A percentile compares a stretch with the other conserved stretches of the same genome.
phyloP scores from a whole-genome alignment of 2,797 vertebrate genomes.

The Anguilla obscura region DNA sequence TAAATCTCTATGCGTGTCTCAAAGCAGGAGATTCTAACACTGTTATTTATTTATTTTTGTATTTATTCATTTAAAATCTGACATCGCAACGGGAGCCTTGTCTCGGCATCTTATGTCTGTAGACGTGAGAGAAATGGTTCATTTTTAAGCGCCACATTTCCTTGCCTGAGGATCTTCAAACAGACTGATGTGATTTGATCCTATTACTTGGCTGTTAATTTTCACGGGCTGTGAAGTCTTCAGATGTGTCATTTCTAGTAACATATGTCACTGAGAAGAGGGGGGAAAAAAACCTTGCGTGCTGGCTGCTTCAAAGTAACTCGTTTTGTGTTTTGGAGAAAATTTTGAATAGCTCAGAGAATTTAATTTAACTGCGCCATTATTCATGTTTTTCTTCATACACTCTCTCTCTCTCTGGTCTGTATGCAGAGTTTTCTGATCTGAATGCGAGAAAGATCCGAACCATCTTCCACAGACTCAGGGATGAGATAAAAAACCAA shows the following conservation, averaged over 20 bases:
- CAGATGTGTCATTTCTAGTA: neutral
- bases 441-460: too few species aligned
- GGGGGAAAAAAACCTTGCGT: neutral
- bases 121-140: neutral
- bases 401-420: neutral
- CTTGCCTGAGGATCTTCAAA: neutral
- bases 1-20: neutral
- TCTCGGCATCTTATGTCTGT: neutral
- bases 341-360: neutral
- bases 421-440: neutral
- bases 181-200: neutral
- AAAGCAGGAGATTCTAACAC: neutral
- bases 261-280: neutral
- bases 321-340: neutral
- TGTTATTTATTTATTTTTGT: too few species aligned
- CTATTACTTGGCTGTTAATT: neutral
- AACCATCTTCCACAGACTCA: neutral
- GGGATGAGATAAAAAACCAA: conserved; percentile 32
- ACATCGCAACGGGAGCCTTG: neutral
- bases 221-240: neutral
- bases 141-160: neutral
- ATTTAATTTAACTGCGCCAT: neutral
- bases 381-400: too few species aligned
- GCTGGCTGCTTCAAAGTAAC: neutral
- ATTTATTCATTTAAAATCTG: neutral